Evolutionary conservation across 2,113 vertebrate species (phyloP).

Genomic region (Crocuta crocuta): DNA sequence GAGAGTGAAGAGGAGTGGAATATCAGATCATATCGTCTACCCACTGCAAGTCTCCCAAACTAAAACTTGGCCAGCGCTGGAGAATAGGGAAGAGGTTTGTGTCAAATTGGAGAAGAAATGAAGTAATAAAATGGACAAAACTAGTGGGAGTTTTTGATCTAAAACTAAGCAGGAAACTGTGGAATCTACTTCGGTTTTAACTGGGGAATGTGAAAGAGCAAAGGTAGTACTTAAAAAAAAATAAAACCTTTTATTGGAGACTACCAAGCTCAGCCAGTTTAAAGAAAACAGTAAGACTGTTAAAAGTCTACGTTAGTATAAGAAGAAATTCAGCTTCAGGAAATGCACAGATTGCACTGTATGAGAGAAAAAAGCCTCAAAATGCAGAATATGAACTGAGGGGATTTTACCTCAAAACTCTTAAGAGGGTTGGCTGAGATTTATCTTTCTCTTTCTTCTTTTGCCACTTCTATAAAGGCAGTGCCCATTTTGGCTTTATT

Average conservation of each 20-base stretch:
- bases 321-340: background rate
- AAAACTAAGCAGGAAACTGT: background rate
- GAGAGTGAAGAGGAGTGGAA: background rate
- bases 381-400: background rate
- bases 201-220: background rate
- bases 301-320: background rate
- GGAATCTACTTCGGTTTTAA: background rate
- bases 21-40: background rate
- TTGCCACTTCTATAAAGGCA: background rate
- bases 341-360: background rate
- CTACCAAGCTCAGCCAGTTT: background rate
- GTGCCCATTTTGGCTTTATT: background rate
- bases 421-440: background rate
- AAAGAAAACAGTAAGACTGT: background rate
- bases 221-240: background rate
- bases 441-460: background rate
- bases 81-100: background rate
- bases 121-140: background rate
- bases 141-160: background rate
- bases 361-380: background rate
- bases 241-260: slow-evolving; percentile 22
- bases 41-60: background rate
- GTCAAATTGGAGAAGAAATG: background rate
- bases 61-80: background rate
- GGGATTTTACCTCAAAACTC: background rate